Conservation (phyloP, 2,113 vertebrate species). For the Stictonetta naevosa region DNA sequence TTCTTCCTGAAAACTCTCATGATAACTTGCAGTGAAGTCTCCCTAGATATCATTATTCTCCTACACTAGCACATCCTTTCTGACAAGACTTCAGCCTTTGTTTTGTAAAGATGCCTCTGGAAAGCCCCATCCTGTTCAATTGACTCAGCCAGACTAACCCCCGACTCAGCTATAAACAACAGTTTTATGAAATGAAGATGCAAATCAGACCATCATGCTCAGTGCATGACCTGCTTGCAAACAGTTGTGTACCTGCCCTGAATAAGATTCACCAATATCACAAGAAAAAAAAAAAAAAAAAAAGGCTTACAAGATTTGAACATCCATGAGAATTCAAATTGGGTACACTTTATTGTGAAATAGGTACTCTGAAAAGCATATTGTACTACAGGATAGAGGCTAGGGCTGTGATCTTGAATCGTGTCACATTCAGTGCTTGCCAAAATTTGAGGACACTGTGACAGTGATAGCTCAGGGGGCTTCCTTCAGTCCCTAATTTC, state of each 20-base stretch:
- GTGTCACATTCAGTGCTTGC: not conserved
- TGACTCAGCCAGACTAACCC: constrained; percentile 29
- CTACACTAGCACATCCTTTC: not conserved
- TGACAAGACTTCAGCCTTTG: constrained; percentile 52
- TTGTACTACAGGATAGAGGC: not conserved
- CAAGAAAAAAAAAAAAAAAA: not conserved
- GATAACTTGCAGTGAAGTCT: constrained; percentile 26
- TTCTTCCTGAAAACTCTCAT: not conserved
- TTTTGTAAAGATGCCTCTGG: constrained; percentile 50
- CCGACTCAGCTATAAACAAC: not conserved
- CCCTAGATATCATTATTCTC: not conserved
- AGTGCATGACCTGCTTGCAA: not conserved
- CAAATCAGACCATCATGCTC: not conserved
- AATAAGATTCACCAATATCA: not conserved
- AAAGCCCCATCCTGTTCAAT: not conserved
- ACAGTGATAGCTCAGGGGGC: fast-evolving
- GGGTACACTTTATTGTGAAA: not conserved
- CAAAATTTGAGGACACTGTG: fast-evolving
- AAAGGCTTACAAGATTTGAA: not conserved
- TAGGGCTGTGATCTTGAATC: not conserved
- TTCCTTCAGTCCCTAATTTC: not conserved
- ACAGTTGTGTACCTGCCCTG: not conserved
- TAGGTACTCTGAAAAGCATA: not conserved
- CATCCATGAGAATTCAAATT: not conserved
- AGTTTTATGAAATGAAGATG: not conserved